Evolutionary conservation across 1,140 invertebrate species (phyloP).

Genomic region (Drosophila ficusphila): DNA sequence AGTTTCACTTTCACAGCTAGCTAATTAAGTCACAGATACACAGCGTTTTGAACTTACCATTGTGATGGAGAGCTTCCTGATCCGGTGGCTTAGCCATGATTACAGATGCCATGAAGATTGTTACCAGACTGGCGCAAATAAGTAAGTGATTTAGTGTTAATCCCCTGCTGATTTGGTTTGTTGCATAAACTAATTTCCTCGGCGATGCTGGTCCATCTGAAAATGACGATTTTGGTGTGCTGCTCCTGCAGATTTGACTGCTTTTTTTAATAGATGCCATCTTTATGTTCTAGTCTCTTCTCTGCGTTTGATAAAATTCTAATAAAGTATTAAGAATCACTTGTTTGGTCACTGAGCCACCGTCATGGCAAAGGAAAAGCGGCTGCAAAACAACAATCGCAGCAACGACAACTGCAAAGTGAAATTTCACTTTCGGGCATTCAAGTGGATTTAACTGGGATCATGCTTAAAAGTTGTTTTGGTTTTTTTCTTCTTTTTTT

Average conservation of each 20-base stretch:
- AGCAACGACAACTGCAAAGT: slow-evolving; percentile 47
- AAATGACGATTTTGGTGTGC: not conserved
- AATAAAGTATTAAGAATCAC: slow-evolving; percentile 17
- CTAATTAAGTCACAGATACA: slow-evolving; percentile 47
- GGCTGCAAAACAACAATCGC: slow-evolving; percentile 7
- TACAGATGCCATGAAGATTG: slow-evolving; percentile 28
- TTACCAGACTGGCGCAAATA: slow-evolving; percentile 8
- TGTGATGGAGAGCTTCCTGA: slow-evolving; percentile 52
- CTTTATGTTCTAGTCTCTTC: slow-evolving; percentile 1
- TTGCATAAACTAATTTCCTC: not conserved
- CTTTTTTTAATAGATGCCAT: slow-evolving; percentile 1
- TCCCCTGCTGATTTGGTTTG: slow-evolving; percentile 6
- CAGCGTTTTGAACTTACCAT: slow-evolving; percentile 50
- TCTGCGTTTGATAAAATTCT: slow-evolving; percentile 13
- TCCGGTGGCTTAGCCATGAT: slow-evolving; percentile 53
- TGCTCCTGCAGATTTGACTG: slow-evolving; percentile 3
- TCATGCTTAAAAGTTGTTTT: slow-evolving; percentile 7
- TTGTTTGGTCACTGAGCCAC: not conserved
- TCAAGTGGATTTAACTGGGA: slow-evolving; percentile 53
- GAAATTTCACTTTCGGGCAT: slow-evolving; percentile 72
- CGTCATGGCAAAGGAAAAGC: slow-evolving; percentile 9
- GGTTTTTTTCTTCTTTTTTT: slow-evolving; percentile 12
- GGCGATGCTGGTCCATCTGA: not conserved
- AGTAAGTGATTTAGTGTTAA: slow-evolving; percentile 14
- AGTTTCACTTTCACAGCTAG: slow-evolving; percentile 64